A percentile compares a stretch with the other conserved stretches of the same genome.
These are phyloP conservation scores for Callipepla californica DNA, from an alignment of 2,113 vertebrate genomes.

Conservation along the genomic window DNA sequence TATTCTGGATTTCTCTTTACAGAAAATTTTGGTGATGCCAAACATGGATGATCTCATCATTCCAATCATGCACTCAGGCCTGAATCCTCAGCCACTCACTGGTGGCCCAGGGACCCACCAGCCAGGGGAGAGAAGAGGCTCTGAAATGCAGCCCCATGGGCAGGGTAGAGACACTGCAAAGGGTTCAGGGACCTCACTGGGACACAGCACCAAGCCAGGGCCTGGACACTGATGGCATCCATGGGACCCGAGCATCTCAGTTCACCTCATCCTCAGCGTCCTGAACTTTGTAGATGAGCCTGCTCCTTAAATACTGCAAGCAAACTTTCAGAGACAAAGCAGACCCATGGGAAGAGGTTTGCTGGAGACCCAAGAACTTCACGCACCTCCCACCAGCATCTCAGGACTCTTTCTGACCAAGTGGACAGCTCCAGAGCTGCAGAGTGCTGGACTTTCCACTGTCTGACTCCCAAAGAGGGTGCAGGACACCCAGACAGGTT, in stretches of 20 bases:
- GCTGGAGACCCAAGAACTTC: neutral
- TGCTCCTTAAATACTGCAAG: neutral
- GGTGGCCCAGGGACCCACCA: constrained; percentile 32
- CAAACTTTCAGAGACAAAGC: neutral
- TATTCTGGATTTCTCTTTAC: neutral
- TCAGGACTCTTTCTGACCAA: neutral
- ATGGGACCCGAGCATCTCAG: fast-evolving
- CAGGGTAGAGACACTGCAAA: neutral
- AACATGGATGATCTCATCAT: constrained; percentile 92
- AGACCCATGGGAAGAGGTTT: neutral
- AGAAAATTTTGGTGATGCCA: constrained; percentile 92
- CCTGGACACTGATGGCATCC: neutral
- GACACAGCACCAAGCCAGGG: neutral
- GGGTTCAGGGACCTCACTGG: neutral
- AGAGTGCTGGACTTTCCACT: neutral
- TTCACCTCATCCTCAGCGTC: neutral
- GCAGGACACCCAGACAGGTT: neutral
- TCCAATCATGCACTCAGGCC: constrained; percentile 84
- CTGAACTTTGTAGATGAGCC: neutral
- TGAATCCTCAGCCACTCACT: constrained; percentile 60
- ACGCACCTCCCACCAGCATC: neutral
- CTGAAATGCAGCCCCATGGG: neutral
- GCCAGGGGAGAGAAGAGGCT: constrained; percentile 62
- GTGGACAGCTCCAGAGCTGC: neutral
- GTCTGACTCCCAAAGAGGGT: neutral